phyloP scores from a whole-genome alignment of 2,113 vertebrate species.

The Morone chrysops region DNA sequence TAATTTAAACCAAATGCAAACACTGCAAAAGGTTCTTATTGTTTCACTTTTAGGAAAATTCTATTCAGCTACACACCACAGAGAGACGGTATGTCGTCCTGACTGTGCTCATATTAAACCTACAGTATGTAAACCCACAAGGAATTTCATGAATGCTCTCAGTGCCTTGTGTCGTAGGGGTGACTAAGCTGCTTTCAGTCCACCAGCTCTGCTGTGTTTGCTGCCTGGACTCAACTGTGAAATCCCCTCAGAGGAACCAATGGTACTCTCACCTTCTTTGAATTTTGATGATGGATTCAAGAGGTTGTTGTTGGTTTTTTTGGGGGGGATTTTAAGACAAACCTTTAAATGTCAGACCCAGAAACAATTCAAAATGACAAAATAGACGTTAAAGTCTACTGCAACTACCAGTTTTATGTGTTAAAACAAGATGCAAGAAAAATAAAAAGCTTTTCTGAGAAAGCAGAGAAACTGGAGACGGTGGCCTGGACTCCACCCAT shows the following conservation, averaged over 20 bases:
- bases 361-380: neutral
- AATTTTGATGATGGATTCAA: constrained; percentile 29
- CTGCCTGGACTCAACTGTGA: constrained; percentile 47
- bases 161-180: constrained; percentile 43
- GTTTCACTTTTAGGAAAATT: neutral
- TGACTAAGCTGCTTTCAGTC: constrained; percentile 55
- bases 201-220: constrained; percentile 29
- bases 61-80: neutral
- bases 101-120: constrained; percentile 33
- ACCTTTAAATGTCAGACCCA: neutral
- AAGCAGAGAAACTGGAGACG: constrained; percentile 67
- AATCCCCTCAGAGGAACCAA: constrained; percentile 38
- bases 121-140: constrained; percentile 36
- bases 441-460: constrained; percentile 40
- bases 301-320: neutral
- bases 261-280: neutral
- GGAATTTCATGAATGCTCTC: constrained; percentile 57
- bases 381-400: neutral
- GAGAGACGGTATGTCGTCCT: neutral
- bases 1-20: too few relatives aligned
- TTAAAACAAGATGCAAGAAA: constrained; percentile 24
- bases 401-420: neutral
- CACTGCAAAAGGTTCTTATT: neutral
- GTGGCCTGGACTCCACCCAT: constrained; percentile 52
- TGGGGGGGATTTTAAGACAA: neutral